These are phyloP conservation scores for Vanessa cardui DNA, from an alignment of 2,888 invertebrate genomes.

Conservation along the genomic window DNA sequence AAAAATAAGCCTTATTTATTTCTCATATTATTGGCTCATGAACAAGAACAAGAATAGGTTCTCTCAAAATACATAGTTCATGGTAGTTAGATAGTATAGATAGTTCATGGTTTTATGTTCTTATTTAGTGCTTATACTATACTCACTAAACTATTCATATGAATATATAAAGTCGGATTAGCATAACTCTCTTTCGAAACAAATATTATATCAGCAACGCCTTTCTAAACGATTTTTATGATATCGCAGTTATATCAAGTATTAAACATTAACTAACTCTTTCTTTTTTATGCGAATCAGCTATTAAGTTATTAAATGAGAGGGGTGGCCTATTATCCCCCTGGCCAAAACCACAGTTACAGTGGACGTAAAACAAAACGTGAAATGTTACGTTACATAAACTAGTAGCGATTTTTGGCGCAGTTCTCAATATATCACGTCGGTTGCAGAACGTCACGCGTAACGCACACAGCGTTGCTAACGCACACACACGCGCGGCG, in stretches of 20 bases:
- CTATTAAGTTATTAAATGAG: constrained; percentile 11
- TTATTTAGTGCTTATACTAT: no score
- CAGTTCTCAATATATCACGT: constrained; percentile 80
- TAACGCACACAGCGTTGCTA: constrained; percentile 56
- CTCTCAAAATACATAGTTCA: no score
- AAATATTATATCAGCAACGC: background rate
- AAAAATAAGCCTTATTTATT: no score
- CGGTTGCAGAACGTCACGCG: constrained; percentile 71
- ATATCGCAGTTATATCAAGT: background rate
- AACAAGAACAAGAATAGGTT: no score
- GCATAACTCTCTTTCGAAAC: no score
- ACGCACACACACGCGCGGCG: constrained; percentile 59
- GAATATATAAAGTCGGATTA: no score
- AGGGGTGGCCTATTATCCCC: constrained; percentile 17
- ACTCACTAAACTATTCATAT: no score
- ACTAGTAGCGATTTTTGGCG: constrained; percentile 72
- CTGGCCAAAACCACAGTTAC: constrained; percentile 37
- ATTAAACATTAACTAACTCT: background rate
- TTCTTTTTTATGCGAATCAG: background rate
- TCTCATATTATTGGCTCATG: no score
- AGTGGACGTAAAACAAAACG: constrained; percentile 45
- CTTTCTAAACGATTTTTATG: background rate
- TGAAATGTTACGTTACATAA: constrained; percentile 50
- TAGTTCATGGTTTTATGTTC: no score
- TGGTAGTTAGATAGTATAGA: no score